These are phyloP conservation scores for Pseudomyrmex concolor DNA, from an alignment of 1,140 invertebrate species.

Conservation along the genomic window DNA sequence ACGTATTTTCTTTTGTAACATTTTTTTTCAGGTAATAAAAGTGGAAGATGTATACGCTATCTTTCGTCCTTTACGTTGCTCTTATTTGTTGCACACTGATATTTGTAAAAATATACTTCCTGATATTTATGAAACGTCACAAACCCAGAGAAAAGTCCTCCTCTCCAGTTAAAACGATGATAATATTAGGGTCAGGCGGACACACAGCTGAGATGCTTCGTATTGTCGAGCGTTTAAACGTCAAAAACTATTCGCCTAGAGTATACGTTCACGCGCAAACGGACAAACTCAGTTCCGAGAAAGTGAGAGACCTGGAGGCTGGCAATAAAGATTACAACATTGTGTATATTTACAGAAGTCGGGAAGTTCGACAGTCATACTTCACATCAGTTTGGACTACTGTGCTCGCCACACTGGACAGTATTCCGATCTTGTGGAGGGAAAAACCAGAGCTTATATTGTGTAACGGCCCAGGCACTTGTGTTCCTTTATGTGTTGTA, in stretches of 20 bases:
- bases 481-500: slow-evolving; percentile 93
- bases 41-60: slow-evolving; percentile 19
- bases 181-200: slow-evolving; percentile 88
- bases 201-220: slow-evolving; percentile 96
- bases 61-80: not conserved
- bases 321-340: slow-evolving; percentile 85
- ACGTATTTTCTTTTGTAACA: slow-evolving; percentile 13
- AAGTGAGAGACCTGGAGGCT: slow-evolving; percentile 87
- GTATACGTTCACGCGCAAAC: slow-evolving; percentile 92
- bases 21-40: slow-evolving; percentile 56
- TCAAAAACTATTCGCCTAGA: slow-evolving; percentile 88
- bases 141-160: slow-evolving; percentile 36
- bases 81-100: slow-evolving; percentile 35
- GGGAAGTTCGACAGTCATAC: slow-evolving; percentile 95
- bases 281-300: slow-evolving; percentile 90
- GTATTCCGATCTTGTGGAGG: slow-evolving; percentile 89
- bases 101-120: slow-evolving; percentile 69
- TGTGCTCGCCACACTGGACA: slow-evolving; percentile 88
- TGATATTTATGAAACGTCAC: slow-evolving; percentile 70
- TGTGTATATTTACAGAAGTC: slow-evolving; percentile 91
- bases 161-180: slow-evolving; percentile 81
- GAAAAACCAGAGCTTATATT: slow-evolving; percentile 92
- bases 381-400: slow-evolving; percentile 92
- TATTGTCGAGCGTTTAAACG: slow-evolving; percentile 88
- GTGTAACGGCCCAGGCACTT: slow-evolving; percentile 98